phyloP scores from a whole-genome alignment of 2,888 invertebrate species.

The Dioctria linearis region DNA sequence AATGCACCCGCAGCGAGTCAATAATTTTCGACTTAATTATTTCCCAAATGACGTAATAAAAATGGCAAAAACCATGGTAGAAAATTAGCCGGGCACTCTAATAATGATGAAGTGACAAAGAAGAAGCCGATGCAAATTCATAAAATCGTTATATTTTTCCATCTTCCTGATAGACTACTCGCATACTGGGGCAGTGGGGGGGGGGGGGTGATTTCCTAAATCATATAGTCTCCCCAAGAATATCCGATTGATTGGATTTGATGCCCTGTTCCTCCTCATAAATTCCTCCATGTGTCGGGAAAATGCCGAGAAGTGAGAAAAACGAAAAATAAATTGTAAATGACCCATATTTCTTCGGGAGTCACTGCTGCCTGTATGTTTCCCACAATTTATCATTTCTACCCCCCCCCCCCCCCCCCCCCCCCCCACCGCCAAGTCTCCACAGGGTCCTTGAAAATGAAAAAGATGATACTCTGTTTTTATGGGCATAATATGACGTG shows the following conservation, averaged over 20 bases:
- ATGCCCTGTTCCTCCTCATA: not conserved
- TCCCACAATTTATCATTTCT: slow-evolving; percentile 48
- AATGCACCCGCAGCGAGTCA: slow-evolving; percentile 28
- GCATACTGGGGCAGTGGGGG: too few relatives aligned
- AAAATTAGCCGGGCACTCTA: not conserved
- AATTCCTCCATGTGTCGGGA: slow-evolving; percentile 24
- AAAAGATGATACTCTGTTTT: not conserved
- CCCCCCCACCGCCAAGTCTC: too few relatives aligned
- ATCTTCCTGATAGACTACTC: too few relatives aligned
- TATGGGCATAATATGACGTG: not conserved
- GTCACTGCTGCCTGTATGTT: slow-evolving; percentile 15
- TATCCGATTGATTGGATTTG: not conserved
- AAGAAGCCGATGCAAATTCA: too few relatives aligned
- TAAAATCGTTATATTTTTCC: too few relatives aligned
- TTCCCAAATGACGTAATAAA: slow-evolving; percentile 2
- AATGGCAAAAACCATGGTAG: slow-evolving; percentile 17
- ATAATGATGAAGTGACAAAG: not conserved
- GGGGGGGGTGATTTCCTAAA: slow-evolving; percentile 23
- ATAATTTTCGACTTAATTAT: slow-evolving; percentile 16
- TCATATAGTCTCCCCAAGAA: not conserved
- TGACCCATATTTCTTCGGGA: slow-evolving; percentile 50
- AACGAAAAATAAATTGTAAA: slow-evolving; percentile 34
- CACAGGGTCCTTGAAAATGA: not conserved
- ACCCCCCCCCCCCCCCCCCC: not conserved
- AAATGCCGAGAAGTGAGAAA: slow-evolving; percentile 3